A percentile compares a stretch with the other conserved stretches of the same genome.
Evolutionary conservation across 1,140 invertebrate species (phyloP).

Genomic region (Ceratina australensis): DNA sequence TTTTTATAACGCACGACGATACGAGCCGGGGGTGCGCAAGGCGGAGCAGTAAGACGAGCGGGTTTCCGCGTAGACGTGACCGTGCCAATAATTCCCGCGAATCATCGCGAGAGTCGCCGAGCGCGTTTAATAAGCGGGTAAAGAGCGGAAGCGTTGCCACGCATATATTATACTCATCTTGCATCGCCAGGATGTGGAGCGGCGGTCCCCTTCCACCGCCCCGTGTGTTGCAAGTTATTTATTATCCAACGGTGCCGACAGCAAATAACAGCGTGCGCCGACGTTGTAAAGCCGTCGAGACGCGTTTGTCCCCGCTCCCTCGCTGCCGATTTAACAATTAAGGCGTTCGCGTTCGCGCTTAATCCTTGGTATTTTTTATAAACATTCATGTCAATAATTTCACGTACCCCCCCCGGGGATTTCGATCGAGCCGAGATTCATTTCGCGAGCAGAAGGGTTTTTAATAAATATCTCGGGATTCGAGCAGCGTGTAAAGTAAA

Average conservation of each 20-base stretch:
- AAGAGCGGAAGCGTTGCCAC: slow-evolving; percentile 37
- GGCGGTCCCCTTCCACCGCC: not conserved
- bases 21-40: too few species aligned
- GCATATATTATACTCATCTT: slow-evolving; percentile 39
- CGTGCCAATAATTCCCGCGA: not conserved
- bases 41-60: too few species aligned
- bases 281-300: slow-evolving; percentile 14
- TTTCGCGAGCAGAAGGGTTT: too few species aligned
- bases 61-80: not conserved
- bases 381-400: not conserved
- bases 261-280: slow-evolving; percentile 22
- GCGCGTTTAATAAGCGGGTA: slow-evolving; percentile 31
- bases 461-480: too few species aligned
- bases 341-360: slow-evolving; percentile 5
- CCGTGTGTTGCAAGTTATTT: slow-evolving; percentile 25
- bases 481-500: not conserved
- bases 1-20: too few species aligned
- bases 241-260: slow-evolving; percentile 48
- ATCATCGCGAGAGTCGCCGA: slow-evolving; percentile 9
- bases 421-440: too few species aligned
- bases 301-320: not conserved
- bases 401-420: not conserved
- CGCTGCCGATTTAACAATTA: slow-evolving; percentile 15
- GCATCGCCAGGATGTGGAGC: slow-evolving; percentile 32
- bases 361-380: too few species aligned